These are phyloP conservation scores for Poeciliopsis turneri DNA, from an alignment of 2,797 vertebrate genomes.

Conservation along the genomic window DNA sequence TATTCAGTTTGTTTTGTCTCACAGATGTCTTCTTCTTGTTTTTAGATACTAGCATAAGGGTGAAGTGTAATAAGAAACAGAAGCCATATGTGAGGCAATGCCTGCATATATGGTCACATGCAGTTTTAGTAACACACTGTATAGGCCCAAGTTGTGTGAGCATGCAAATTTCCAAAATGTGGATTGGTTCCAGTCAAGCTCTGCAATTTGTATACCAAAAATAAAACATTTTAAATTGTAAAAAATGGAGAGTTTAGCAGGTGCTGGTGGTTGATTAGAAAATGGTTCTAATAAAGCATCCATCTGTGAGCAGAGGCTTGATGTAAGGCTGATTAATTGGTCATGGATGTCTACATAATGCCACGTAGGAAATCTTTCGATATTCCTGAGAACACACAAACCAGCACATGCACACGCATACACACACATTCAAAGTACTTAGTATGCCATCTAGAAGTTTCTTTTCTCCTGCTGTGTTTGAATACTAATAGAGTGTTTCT, in stretches of 20 bases:
- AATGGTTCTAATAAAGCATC: slow-evolving; percentile 82
- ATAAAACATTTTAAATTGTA: slow-evolving; percentile 75
- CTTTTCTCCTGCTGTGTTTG: slow-evolving; percentile 81
- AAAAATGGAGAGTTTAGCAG: slow-evolving; percentile 75
- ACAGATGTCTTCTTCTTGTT: slow-evolving; percentile 24
- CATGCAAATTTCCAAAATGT: slow-evolving; percentile 65
- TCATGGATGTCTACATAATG: slow-evolving; percentile 84
- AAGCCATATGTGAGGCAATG: slow-evolving; percentile 24
- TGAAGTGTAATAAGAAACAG: slow-evolving; percentile 17
- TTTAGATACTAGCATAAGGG: slow-evolving; percentile 9
- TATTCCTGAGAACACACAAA: slow-evolving; percentile 69
- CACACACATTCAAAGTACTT: slow-evolving; percentile 66
- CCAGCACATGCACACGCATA: not conserved
- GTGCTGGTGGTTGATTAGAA: slow-evolving; percentile 76
- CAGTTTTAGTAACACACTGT: slow-evolving; percentile 43
- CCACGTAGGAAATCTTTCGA: slow-evolving; percentile 82
- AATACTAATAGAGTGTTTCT: slow-evolving; percentile 82
- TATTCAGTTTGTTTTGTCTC: slow-evolving; percentile 48
- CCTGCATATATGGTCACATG: slow-evolving; percentile 18
- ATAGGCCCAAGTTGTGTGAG: slow-evolving; percentile 46
- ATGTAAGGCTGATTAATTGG: slow-evolving; percentile 82
- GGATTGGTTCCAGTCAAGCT: slow-evolving; percentile 78
- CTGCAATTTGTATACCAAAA: slow-evolving; percentile 74
- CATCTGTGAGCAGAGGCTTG: slow-evolving; percentile 79
- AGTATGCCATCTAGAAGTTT: slow-evolving; percentile 82